These are phyloP conservation scores for Cheirogaleus major DNA, from an alignment of 2,797 vertebrate genomes.

Conservation along the genomic window DNA sequence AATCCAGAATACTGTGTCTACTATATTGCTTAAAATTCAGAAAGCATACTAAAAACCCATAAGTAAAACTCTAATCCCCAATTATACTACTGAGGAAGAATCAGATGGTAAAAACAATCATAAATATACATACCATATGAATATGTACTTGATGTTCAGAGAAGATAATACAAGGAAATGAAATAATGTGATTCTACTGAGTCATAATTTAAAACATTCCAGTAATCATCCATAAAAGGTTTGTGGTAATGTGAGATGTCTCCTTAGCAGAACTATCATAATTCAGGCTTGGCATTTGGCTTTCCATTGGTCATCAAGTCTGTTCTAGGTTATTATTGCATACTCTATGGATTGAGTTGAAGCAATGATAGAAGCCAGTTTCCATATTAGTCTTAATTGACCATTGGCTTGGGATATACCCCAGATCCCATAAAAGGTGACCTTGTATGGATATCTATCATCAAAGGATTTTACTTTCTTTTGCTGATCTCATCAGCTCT, in stretches of 20 bases:
- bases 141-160: constrained; percentile 65
- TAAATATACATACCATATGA: not conserved
- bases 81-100: constrained; percentile 71
- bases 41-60: constrained; percentile 49
- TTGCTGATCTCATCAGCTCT: not conserved
- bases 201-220: constrained; percentile 81
- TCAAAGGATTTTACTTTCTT: constrained; percentile 63
- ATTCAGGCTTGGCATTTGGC: constrained; percentile 40
- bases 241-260: constrained; percentile 65
- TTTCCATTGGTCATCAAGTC: constrained; percentile 31
- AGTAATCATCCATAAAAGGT: constrained; percentile 59
- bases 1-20: constrained; percentile 42
- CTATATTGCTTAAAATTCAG: constrained; percentile 52
- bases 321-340: constrained; percentile 56
- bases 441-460: not conserved
- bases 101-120: constrained; percentile 55
- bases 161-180: constrained; percentile 57
- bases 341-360: not conserved
- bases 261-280: constrained; percentile 49
- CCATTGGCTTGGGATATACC: not conserved
- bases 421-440: not conserved
- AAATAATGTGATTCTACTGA: constrained; percentile 65
- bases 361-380: constrained; percentile 50
- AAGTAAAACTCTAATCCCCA: constrained; percentile 51
- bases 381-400: constrained; percentile 44